These are phyloP conservation scores for Pseudomyrmex cubaensis DNA, from an alignment of 1,140 invertebrate genomes.

Conservation along the genomic window DNA sequence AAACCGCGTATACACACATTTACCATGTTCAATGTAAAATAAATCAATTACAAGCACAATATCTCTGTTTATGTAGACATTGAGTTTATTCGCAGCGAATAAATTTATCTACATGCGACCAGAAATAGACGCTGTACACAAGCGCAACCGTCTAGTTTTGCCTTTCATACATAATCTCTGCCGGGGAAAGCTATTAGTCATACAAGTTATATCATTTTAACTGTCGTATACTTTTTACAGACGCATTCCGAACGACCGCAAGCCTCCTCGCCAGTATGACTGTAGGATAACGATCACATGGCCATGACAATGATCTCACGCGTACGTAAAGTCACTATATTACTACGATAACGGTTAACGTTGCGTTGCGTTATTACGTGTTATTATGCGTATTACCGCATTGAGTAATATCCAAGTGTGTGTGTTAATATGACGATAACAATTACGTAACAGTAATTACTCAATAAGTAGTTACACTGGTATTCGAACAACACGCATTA, in stretches of 20 bases:
- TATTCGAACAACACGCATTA: not conserved
- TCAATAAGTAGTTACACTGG: not conserved
- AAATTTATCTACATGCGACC: slow-evolving; percentile 5
- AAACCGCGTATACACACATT: too few species aligned
- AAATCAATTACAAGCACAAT: slow-evolving; percentile 1
- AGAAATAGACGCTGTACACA: slow-evolving; percentile 13
- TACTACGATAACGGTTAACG: not conserved
- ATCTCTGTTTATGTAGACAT: not conserved
- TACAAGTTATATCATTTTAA: slow-evolving; percentile 17
- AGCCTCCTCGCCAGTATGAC: not conserved
- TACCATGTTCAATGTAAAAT: not conserved
- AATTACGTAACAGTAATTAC: slow-evolving; percentile 13
- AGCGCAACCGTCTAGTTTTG: too few species aligned
- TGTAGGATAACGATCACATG: not conserved
- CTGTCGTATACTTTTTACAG: not conserved
- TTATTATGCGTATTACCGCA: not conserved
- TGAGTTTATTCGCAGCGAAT: not conserved
- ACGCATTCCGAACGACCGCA: slow-evolving; percentile 1
- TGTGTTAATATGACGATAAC: not conserved
- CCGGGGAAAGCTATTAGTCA: slow-evolving; percentile 23
- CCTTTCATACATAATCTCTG: too few species aligned
- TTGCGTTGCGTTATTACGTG: not conserved
- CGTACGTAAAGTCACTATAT: too few species aligned
- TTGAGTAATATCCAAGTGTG: not conserved
- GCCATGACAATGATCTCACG: too few species aligned